A percentile compares a stretch with the other conserved stretches of the same genome.
These are phyloP conservation scores for Sebastes alutus DNA, from an alignment of 2,797 vertebrate genomes.

Conservation along the genomic window DNA sequence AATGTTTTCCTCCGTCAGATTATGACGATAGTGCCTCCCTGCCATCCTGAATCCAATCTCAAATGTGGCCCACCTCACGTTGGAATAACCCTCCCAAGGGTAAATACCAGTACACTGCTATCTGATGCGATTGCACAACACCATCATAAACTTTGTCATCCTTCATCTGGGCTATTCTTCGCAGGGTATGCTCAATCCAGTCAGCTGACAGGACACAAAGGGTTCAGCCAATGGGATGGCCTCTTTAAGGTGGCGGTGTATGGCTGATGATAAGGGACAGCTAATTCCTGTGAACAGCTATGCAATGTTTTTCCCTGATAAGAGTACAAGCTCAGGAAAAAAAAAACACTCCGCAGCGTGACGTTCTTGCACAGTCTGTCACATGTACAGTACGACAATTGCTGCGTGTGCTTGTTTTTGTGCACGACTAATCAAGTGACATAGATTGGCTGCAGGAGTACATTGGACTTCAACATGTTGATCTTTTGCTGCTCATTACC, in stretches of 20 bases:
- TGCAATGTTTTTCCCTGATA: conserved; percentile 75
- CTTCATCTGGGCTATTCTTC: conserved; percentile 22
- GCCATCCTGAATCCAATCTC: conserved; percentile 55
- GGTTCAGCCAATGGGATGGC: conserved; percentile 65
- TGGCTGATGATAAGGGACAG: conserved; percentile 81
- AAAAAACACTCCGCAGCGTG: not conserved
- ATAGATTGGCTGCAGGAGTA: conserved; percentile 1
- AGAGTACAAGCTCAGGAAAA: conserved; percentile 48
- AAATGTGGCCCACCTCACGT: conserved; percentile 32
- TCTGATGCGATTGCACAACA: conserved; percentile 42
- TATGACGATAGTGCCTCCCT: conserved; percentile 15
- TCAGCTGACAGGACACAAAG: conserved; percentile 39
- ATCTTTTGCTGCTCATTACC: conserved; percentile 3
- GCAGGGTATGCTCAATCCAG: conserved; percentile 45
- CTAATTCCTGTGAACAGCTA: conserved; percentile 55
- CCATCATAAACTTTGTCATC: conserved; percentile 50
- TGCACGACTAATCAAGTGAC: conserved; percentile 36
- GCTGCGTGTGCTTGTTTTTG: conserved; percentile 43
- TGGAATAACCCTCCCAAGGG: conserved; percentile 22
- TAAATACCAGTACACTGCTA: conserved; percentile 52
- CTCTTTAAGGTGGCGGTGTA: conserved; percentile 49
- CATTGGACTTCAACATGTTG: conserved; percentile 18
- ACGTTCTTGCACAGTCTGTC: conserved; percentile 38
- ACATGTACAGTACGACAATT: conserved; percentile 46
- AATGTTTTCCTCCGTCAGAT: conserved; percentile 12